phyloP scores from a whole-genome alignment of 2,113 vertebrate species.

The Forbesichthys papilliferus region DNA sequence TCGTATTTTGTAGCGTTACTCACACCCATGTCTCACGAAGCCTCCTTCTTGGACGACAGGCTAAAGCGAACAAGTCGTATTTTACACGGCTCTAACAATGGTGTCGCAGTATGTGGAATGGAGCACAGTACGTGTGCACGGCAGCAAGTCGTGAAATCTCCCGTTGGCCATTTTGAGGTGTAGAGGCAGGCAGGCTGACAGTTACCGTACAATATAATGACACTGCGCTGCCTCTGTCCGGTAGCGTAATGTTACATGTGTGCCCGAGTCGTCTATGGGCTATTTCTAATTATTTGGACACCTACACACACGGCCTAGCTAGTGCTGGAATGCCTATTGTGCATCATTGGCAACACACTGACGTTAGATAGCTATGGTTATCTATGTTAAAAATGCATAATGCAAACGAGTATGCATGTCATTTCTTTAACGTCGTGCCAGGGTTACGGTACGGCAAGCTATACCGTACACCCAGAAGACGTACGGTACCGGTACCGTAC shows the following conservation, averaged over 20 bases:
- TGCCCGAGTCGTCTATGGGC: not conserved
- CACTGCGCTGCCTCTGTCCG: constrained; percentile 47
- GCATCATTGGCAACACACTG: not conserved
- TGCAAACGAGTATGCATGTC: constrained; percentile 29
- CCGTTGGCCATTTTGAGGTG: constrained; percentile 69
- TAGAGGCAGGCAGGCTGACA: constrained; percentile 20
- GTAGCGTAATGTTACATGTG: not conserved
- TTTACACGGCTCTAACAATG: constrained; percentile 36
- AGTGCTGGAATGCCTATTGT: constrained; percentile 3
- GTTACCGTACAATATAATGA: constrained; percentile 55
- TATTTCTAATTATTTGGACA: not conserved
- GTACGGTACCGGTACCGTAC: no score
- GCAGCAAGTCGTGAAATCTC: constrained; percentile 50
- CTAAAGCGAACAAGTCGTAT: constrained; percentile 17
- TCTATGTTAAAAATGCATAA: constrained; percentile 7
- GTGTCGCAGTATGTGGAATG: constrained; percentile 65
- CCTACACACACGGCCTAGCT: not conserved
- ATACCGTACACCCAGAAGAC: constrained; percentile 1
- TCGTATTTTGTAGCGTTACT: constrained; percentile 32
- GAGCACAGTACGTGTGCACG: constrained; percentile 51
- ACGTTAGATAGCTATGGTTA: not conserved
- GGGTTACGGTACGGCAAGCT: not conserved
- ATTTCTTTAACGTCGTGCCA: constrained; percentile 11
- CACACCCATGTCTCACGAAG: constrained; percentile 36
- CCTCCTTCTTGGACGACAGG: not conserved